A percentile compares a stretch with the other conserved stretches of the same genome.
phyloP scores from a whole-genome alignment of 2,113 vertebrate species.

The Tautogolabrus adspersus region DNA sequence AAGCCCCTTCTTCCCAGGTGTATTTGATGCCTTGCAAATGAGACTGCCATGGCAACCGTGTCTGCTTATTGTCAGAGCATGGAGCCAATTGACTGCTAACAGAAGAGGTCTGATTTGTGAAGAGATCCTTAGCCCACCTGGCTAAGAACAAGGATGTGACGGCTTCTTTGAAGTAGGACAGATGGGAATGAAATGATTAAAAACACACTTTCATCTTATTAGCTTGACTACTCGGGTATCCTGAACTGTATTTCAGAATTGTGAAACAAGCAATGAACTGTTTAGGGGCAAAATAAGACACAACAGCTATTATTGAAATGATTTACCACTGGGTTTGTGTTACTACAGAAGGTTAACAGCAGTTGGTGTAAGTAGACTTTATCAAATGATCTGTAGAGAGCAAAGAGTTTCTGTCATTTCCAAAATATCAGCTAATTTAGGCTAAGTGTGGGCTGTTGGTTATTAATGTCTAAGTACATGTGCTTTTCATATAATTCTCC shows the following conservation, averaged over 20 bases:
- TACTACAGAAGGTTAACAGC: too few relatives aligned
- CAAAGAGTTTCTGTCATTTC: too few relatives aligned
- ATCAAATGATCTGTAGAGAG: too few relatives aligned
- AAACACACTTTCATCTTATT: conserved; percentile 10
- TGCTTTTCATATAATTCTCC: neutral
- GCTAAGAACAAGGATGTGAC: conserved; percentile 13
- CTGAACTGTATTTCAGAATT: neutral
- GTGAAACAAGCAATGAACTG: too few relatives aligned
- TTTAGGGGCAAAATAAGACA: too few relatives aligned
- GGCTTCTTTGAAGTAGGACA: conserved; percentile 23
- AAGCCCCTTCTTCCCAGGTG: conserved; percentile 26
- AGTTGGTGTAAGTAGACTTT: too few relatives aligned
- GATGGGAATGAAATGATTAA: conserved; percentile 12
- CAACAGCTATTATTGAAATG: too few relatives aligned
- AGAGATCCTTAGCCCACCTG: conserved; percentile 50
- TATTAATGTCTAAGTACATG: neutral
- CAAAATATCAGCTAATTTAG: too few relatives aligned
- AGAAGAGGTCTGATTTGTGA: conserved; percentile 45
- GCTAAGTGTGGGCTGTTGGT: neutral
- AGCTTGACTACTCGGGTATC: neutral
- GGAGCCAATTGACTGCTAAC: conserved; percentile 35
- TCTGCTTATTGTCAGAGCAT: conserved; percentile 22
- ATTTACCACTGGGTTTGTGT: too few relatives aligned
- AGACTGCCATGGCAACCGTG: conserved; percentile 47
- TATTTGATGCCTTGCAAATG: conserved; percentile 47